Evolutionary conservation across 23 tunicate genomes (phyloP), one percentile per base, ranked within the genome.

Genomic region (Halocynthia roretzi): DNA sequence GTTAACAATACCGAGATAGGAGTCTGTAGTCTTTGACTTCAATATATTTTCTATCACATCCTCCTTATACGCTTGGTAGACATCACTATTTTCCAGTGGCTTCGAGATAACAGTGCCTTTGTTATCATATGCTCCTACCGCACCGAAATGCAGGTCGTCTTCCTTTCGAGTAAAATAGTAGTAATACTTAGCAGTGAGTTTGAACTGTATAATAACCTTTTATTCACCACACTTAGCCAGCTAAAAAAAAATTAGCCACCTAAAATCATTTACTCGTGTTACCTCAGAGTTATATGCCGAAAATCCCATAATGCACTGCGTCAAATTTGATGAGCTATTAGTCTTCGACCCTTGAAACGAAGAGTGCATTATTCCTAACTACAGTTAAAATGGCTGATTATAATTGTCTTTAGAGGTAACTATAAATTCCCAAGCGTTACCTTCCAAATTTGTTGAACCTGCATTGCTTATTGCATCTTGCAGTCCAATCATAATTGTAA

Each of bases 381-480:
- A 4, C 15, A 31, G 44, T 31, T 31, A 4, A 31, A 31, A 31
- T 31, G 4, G 44, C 44, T 31, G 44, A 31, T 4, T 31, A 31
- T 31, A 31, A 31, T 31, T 31, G 44, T 31, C 44, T 31, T 31
- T 31, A 31, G 44, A 31, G 44, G 44, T 31, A 31, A 31, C 1
- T 15, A 58, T 2, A 58, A 58, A 58, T 58, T 58, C 10, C 5
- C 14, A 9, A 5, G 19, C 22, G 48, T 10, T 15, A 65, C 70
- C 70, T 65, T 65, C 70, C 6, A 74, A 54, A 48, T 22, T 14
- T 8, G 78, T 11, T 52, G 60, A 22, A 50, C 56, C 56, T 1
- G 78, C 78, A 21, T 22, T 44, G 5, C 55, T 6, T 19, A 74
- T 74, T n/a, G 78, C 78, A 17, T 74, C 22, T 74, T 74, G 78